Conservation (phyloP, 1,140 invertebrate species). For the Mya arenaria region DNA sequence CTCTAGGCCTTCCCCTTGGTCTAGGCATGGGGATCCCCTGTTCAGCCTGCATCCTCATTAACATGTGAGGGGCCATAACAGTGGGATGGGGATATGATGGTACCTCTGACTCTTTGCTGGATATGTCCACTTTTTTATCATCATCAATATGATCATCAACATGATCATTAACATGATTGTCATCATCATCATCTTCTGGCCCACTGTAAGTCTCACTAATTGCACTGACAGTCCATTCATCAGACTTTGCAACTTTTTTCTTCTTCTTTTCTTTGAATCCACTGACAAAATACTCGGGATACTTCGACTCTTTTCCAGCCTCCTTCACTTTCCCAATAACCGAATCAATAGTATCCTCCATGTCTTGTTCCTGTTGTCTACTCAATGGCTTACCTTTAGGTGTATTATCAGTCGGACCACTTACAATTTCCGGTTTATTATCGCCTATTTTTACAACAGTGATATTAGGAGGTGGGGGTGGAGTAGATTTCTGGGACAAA, state of each 20-base stretch:
- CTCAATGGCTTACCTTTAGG: constrained; percentile 27
- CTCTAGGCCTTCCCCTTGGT: constrained; percentile 54
- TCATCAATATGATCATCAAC: constrained; percentile 24
- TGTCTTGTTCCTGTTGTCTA: constrained; percentile 43
- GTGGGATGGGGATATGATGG: constrained; percentile 1
- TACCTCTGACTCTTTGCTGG: not conserved
- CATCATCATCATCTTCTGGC: constrained; percentile 27
- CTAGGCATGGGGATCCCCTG: constrained; percentile 2
- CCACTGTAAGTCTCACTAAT: constrained; percentile 36
- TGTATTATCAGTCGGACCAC: constrained; percentile 4
- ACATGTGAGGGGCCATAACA: constrained; percentile 18
- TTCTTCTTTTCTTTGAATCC: not conserved
- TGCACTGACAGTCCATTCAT: constrained; percentile 38
- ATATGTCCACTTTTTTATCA: constrained; percentile 2
- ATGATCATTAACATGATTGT: constrained; percentile 16
- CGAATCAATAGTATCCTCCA: constrained; percentile 49
- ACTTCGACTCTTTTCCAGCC: not conserved
- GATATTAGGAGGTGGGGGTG: constrained; percentile 41
- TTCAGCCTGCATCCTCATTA: not conserved
- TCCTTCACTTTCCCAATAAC: constrained; percentile 22
- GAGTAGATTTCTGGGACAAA: constrained; percentile 34
- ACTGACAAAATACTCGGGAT: not conserved
- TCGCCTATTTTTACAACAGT: constrained; percentile 32
- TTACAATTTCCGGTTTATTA: not conserved
- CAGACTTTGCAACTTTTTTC: constrained; percentile 13